A percentile compares a stretch with the other conserved stretches of the same genome.
These are phyloP conservation scores for Leguminivora glycinivorella DNA, from an alignment of 1,140 invertebrate species.

Conservation along the genomic window DNA sequence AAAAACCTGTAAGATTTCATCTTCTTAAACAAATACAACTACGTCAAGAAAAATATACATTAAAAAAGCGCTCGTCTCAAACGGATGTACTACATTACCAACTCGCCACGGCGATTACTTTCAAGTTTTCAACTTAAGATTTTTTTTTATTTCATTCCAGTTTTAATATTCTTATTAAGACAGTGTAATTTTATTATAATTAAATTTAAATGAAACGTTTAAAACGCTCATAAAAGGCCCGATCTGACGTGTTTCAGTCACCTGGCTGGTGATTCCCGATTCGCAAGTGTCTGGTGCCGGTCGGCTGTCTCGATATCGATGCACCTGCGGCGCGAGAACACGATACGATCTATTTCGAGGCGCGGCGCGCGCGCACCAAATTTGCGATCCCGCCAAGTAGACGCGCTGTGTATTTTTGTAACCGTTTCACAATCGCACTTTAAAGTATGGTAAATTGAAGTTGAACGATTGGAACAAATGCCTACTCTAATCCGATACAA, in stretches of 20 bases:
- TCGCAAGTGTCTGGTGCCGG: not conserved
- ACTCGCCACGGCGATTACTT: too few species aligned
- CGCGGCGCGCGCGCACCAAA: constrained; percentile 67
- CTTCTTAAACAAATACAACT: too few species aligned
- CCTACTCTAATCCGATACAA: not conserved
- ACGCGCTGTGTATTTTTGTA: constrained; percentile 71
- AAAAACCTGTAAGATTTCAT: too few species aligned
- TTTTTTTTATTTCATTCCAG: too few species aligned
- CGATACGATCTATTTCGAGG: constrained; percentile 74
- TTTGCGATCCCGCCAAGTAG: constrained; percentile 73
- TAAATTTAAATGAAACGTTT: too few species aligned
- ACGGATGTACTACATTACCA: too few species aligned
- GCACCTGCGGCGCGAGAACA: constrained; percentile 59
- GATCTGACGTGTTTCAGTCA: not conserved
- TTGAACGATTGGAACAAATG: not conserved
- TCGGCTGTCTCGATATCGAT: constrained; percentile 33
- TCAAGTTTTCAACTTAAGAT: too few species aligned
- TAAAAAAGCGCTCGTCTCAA: too few species aligned
- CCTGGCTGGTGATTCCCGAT: not conserved
- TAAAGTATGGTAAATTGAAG: not conserved
- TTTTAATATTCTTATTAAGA: too few species aligned
- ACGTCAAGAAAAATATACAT: too few species aligned
- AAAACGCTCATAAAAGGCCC: not conserved
- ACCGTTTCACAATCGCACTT: constrained; percentile 62
- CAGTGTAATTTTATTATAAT: too few species aligned